A percentile compares a stretch with the other conserved stretches of the same genome.
These are phyloP conservation scores for Sparidentex hasta DNA, from an alignment of 2,797 vertebrate genomes.

Conservation along the genomic window DNA sequence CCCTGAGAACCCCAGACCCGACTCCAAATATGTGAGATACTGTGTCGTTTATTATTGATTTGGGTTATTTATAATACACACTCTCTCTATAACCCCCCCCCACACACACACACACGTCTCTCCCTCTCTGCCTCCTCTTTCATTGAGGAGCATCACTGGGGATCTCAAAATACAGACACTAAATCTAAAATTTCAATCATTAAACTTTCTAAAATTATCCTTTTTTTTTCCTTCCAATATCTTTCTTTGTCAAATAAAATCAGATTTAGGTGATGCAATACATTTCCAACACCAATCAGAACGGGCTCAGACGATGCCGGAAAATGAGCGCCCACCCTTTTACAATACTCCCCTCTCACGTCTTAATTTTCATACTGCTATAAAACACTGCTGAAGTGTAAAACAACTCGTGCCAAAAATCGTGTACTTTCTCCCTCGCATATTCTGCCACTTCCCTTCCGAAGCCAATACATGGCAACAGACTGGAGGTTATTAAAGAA, in stretches of 20 bases:
- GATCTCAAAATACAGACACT: slow-evolving; percentile 42
- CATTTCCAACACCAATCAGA: background rate
- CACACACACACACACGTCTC: background rate
- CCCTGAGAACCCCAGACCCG: slow-evolving; percentile 68
- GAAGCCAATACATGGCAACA: slow-evolving; percentile 19
- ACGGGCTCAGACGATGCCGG: too few species aligned
- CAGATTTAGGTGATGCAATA: background rate
- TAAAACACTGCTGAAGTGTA: slow-evolving; percentile 39
- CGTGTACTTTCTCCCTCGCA: slow-evolving; percentile 22
- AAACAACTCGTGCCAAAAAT: slow-evolving; percentile 14
- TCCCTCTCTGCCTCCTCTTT: background rate
- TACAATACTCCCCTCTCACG: background rate
- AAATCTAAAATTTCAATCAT: slow-evolving; percentile 33
- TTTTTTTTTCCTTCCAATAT: background rate
- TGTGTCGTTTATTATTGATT: slow-evolving; percentile 87
- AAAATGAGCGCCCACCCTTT: background rate
- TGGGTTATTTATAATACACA: slow-evolving; percentile 85
- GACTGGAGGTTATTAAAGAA: slow-evolving; percentile 17
- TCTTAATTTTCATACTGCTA: slow-evolving; percentile 12
- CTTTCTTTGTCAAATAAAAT: slow-evolving; percentile 11
- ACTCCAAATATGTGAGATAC: slow-evolving; percentile 84
- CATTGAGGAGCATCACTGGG: slow-evolving; percentile 33
- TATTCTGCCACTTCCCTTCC: slow-evolving; percentile 17
- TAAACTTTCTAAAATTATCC: slow-evolving; percentile 4
- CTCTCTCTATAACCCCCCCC: slow-evolving; percentile 20